These are phyloP conservation scores for Sinotaia quadrata DNA, from an alignment of 2,888 invertebrate species.

Conservation along the genomic window DNA sequence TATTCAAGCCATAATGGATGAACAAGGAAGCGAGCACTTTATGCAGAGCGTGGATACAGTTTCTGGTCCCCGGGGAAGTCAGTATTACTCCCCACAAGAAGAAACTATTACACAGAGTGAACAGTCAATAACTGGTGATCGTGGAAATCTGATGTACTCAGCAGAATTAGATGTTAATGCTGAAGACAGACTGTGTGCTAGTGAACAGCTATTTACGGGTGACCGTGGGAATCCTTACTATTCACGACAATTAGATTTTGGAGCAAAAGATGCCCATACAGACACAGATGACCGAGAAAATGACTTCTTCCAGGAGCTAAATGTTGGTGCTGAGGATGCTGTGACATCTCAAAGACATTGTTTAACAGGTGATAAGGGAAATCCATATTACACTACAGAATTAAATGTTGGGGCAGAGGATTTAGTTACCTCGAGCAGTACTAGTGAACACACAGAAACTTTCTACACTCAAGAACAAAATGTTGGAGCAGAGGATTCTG, in stretches of 20 bases:
- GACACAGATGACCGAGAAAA: conserved; percentile 24
- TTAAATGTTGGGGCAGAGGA: conserved; percentile 25
- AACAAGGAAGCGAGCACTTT: no score
- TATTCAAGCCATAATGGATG: no score
- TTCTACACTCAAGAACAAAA: conserved; percentile 12
- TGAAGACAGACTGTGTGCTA: background rate
- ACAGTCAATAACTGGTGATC: conserved; percentile 14
- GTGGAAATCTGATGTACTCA: conserved; percentile 14
- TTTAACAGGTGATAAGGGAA: conserved; percentile 28
- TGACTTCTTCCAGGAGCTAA: conserved; percentile 15
- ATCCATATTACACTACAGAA: conserved; percentile 11
- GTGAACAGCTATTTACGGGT: background rate
- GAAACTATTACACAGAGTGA: background rate
- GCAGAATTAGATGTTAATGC: background rate
- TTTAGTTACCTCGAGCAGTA: background rate
- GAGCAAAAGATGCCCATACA: background rate
- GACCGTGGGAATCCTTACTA: background rate
- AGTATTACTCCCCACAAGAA: background rate
- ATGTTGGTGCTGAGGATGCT: conserved; percentile 19
- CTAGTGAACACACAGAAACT: background rate
- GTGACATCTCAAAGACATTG: background rate
- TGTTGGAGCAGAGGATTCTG: background rate
- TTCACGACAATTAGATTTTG: conserved; percentile 2
- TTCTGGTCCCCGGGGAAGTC: conserved; percentile 13
- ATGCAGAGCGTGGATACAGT: background rate